Evolutionary conservation across 2,888 invertebrate genomes (phyloP), one percentile per base, ranked within the genome.

Genomic region (Sepiola atlantica): DNA sequence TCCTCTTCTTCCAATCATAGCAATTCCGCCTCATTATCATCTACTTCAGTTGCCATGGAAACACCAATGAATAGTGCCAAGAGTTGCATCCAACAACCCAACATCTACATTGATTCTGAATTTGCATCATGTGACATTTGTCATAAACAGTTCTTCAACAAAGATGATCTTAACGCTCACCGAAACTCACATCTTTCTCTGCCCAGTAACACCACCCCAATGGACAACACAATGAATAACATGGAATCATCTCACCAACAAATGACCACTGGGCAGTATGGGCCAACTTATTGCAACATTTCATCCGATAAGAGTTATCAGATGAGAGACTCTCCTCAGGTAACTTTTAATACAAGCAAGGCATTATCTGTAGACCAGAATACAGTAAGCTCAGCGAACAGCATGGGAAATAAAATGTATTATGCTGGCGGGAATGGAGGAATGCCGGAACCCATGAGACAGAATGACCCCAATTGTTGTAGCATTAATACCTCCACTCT

Each of bases 81-180:
- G 28, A 55, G n/a, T 92, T 92, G 92, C 55, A 92, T 45, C 55
- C 54, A 92, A 21, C 54, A n/a, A 92, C 54, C 45, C 14, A 92
- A 45, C 55, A 55, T 92, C 55, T 92, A 92, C 54, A 92, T 45
- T 20, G 92, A 92, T 92, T n/a, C 54, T 24, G 55, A 45, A 18
- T 55, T 92, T n/a, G 35, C 92, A 10, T 55, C 45, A 12, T 92
- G 92, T 54, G 92, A 45, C 54, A 55, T 92, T 92, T 92, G 92
- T 45, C 77, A 77, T n/a, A 77, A 77, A 77, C 92, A 92, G 55
- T 55, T 45, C 92, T 55, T 55, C 92, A 92, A n/a, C 28, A 92
- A 45, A 54, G 92, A 92, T 92, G 45, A 55, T 54, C 45, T 55
- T 24, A n/a, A 55, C n/a, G 16, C 92, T n/a, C 77, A 77, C 77